phyloP scores from a whole-genome alignment of 2,797 vertebrate genomes.

The Clamator glandarius region DNA sequence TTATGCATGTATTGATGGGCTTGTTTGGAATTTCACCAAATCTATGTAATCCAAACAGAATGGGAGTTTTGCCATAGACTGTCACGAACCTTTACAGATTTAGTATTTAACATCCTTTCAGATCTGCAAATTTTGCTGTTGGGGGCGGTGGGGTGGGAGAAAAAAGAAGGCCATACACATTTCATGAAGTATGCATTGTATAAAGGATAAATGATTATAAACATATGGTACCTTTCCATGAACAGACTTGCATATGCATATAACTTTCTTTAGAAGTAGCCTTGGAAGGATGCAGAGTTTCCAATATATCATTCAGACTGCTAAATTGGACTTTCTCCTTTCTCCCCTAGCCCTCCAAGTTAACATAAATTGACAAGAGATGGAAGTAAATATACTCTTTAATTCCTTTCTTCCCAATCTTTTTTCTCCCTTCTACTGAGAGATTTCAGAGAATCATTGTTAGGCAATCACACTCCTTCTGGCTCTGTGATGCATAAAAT shows the following conservation, averaged over 20 bases:
- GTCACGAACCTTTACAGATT: constrained; percentile 45
- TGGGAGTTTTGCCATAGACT: constrained; percentile 44
- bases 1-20: neutral
- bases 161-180: neutral
- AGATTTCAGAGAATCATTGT: neutral
- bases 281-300: constrained; percentile 14
- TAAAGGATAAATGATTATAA: constrained; percentile 35
- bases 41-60: constrained; percentile 3
- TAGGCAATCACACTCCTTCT: neutral
- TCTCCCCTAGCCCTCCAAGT: neutral
- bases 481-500: neutral
- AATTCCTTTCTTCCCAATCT: neutral
- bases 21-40: constrained; percentile 37
- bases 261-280: constrained; percentile 47
- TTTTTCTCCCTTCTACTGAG: neutral
- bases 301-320: constrained; percentile 11
- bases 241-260: constrained; percentile 38
- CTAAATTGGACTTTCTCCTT: constrained; percentile 18
- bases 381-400: neutral
- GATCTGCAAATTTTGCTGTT: constrained; percentile 43
- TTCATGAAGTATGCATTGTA: constrained; percentile 19
- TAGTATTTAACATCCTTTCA: constrained; percentile 24
- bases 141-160: fast-evolving
- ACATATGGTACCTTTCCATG: constrained; percentile 52
- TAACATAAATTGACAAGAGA: neutral